Conservation (phyloP, 1,140 invertebrate species). For the Liolophura sinensis region DNA sequence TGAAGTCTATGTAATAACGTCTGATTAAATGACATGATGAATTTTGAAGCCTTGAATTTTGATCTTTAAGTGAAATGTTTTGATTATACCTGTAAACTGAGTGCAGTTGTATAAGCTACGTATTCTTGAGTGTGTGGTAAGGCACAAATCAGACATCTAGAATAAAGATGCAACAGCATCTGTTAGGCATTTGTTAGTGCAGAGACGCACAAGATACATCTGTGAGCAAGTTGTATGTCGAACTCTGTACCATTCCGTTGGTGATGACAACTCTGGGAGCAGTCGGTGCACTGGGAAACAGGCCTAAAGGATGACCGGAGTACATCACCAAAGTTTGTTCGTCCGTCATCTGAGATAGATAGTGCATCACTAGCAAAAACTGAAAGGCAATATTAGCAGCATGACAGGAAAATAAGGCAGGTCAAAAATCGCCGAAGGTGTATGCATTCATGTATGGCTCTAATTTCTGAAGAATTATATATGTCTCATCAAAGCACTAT, state of each 20-base stretch:
- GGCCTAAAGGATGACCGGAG: conserved; percentile 71
- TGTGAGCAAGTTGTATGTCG: conserved; percentile 2
- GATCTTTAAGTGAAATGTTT: too few relatives aligned
- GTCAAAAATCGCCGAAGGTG: too few relatives aligned
- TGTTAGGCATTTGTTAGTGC: not conserved
- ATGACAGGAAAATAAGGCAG: conserved; percentile 1
- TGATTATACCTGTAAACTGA: too few relatives aligned
- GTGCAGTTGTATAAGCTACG: too few relatives aligned
- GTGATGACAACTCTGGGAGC: conserved; percentile 71
- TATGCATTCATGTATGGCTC: too few relatives aligned
- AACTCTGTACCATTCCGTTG: conserved; percentile 68
- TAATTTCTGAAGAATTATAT: too few relatives aligned
- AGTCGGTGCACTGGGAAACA: conserved; percentile 64
- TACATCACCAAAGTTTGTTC: conserved; percentile 70
- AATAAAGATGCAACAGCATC: not conserved
- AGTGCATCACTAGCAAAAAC: conserved; percentile 70
- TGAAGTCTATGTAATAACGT: too few relatives aligned
- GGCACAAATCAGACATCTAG: conserved; percentile 1
- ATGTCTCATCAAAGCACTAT: too few relatives aligned
- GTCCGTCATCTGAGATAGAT: conserved; percentile 66
- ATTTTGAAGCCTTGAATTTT: too few relatives aligned
- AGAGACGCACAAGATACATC: not conserved
- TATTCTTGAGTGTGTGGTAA: too few relatives aligned
- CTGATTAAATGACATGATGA: too few relatives aligned
- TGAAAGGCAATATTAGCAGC: conserved; percentile 38